Evolutionary conservation across 1,140 invertebrate species (phyloP), one percentile per base, ranked within the genome.

Genomic region (Vanessa tameamea): DNA sequence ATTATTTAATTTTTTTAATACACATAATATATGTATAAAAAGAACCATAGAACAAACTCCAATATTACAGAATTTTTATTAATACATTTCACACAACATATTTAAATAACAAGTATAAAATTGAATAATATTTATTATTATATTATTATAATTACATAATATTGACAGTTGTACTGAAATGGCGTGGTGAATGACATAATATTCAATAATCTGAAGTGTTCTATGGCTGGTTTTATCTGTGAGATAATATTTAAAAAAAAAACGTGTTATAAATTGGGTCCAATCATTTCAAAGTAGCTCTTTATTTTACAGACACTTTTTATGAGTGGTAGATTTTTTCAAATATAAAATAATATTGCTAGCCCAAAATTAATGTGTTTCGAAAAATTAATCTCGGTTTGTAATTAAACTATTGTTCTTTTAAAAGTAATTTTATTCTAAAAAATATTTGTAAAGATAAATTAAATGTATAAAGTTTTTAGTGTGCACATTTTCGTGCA

Each of bases 401-500:
- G 14, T 37, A 37, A 61, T n/a, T 31, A n/a, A 37, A 6, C 13
- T 61, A 51, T 23, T 16, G 12, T 57, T 31, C 26, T 16, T 37
- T 43, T 61, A 31, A 61, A 12, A 31, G 14, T 61, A 61, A 61
- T 61, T 61, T 31, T 61, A 37, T 37, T 31, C 50, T 15, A 15
- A n/a, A 53, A 53, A 53, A 53, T 53, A 23, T 20, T 13, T 57
- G 55, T 57, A 15, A 61, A 37, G 14, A 23, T 61, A 23, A 37
- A 61, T 15, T 61, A 37, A 61, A 6, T n/a, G 26, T 43, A 43
- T n/a, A 59, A 59, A 13, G 4, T 55, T 16, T 71, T 64, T 68
- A 55, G 64, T 53, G 55, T 50, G 64, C 59, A 51, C 59, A 50
- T 47, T 23, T 72, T 72, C 47, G 64, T 72, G 71, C 71, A 67